Percentiles rank a stretch among this genome's conserved stretches.
Evolutionary conservation across 2,888 invertebrate species (phyloP).

Genomic region (Polydrusus cervinus): DNA sequence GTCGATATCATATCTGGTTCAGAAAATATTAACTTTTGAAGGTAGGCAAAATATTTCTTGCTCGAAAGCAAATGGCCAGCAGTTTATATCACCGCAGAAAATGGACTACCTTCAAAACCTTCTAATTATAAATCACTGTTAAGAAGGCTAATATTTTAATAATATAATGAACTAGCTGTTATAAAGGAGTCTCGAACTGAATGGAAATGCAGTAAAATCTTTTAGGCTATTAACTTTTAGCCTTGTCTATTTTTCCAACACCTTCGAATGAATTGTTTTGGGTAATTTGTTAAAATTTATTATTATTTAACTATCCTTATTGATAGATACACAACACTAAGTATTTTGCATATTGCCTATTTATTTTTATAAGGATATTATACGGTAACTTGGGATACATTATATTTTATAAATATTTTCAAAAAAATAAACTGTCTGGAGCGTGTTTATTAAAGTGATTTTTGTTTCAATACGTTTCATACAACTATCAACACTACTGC

Average conservation of each 20-base stretch:
- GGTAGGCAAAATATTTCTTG: too few relatives aligned
- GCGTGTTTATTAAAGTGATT: conserved; percentile 7
- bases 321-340: conserved; percentile 12
- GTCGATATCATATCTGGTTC: too few relatives aligned
- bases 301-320: conserved; percentile 22
- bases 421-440: conserved; percentile 6
- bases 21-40: too few relatives aligned
- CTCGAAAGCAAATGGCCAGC: too few relatives aligned
- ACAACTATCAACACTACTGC: conserved; percentile 13
- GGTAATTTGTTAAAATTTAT: conserved; percentile 31
- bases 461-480: conserved; percentile 14
- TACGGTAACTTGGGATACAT: conserved; percentile 17
- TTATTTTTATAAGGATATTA: conserved; percentile 27
- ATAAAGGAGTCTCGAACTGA: background rate
- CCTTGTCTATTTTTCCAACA: conserved; percentile 16
- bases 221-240: background rate
- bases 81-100: too few relatives aligned
- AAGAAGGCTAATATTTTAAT: too few relatives aligned
- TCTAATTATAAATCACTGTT: too few relatives aligned
- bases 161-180: too few relatives aligned
- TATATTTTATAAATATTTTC: conserved; percentile 23
- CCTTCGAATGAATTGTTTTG: conserved; percentile 18
- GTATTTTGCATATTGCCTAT: conserved; percentile 14
- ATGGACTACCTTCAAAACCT: too few relatives aligned
- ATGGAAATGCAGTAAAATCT: background rate